Evolutionary conservation across 2,888 invertebrate genomes (phyloP).

Genomic region (Caprella mutica): DNA sequence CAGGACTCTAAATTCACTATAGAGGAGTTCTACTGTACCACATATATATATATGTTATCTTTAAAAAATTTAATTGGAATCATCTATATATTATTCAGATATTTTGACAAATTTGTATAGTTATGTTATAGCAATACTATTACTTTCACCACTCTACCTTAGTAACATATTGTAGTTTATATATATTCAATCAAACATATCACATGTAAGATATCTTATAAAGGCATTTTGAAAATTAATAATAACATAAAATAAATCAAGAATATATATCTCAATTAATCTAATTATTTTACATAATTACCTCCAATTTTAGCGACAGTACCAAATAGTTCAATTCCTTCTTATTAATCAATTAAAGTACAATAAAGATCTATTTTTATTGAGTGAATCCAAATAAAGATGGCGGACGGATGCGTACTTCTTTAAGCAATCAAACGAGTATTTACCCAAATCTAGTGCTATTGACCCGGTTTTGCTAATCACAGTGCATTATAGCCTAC

Average conservation of each 20-base stretch:
- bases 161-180: neutral
- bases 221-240: neutral
- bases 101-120: neutral
- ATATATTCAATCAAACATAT: neutral
- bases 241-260: neutral
- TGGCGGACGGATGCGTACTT: too few species aligned
- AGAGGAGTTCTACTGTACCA: too few species aligned
- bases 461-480: too few species aligned
- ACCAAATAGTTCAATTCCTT: too few species aligned
- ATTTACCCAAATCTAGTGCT: too few species aligned
- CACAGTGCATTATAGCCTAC: too few species aligned
- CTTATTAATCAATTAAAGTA: too few species aligned
- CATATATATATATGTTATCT: constrained; percentile 12
- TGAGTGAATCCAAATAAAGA: too few species aligned
- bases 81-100: constrained; percentile 7
- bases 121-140: neutral
- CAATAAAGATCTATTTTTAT: too few species aligned
- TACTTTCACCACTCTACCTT: neutral
- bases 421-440: too few species aligned
- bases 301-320: too few species aligned
- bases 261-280: constrained; percentile 6
- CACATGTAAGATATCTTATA: neutral
- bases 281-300: neutral
- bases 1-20: too few species aligned
- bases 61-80: constrained; percentile 5